Base-by-base conservation (phyloP, 1,140 invertebrate species). In the Achatina immaculata region DNA sequence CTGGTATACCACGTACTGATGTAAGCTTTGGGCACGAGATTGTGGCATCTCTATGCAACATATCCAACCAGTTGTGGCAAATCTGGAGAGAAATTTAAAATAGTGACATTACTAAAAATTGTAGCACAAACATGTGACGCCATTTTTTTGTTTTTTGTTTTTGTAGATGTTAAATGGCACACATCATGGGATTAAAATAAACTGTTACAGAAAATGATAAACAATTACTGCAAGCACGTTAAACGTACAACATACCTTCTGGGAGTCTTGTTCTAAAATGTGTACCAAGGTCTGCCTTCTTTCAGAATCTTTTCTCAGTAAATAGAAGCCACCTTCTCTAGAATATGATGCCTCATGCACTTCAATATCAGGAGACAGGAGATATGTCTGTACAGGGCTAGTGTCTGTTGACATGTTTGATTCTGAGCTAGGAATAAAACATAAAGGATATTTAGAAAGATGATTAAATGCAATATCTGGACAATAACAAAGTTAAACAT, bases 301-400 rank as follows among this genome's bases (percentile, higher is more conserved):
- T 91, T 99, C 98, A 7, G 97, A 98, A 88, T 99, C 98, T 90
- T 99, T 99, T 90, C 99, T 98, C 11, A 99, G 92, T 72, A 99
- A 91, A 92, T 98, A 99, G 90, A 99, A 99, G 0, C 96, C 96
- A 89, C 87, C 85, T 28, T 90, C 87, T 55, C 80, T 66, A n/a
- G 75, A 85, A 4, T 78, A 80, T 0, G 83, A 78, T 55, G 83
- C 83, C 69, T 88, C 86, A 19, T 86, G 85, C 21, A 86, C 83
- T 21, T 85, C 86, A n/a, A 86, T 86, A 55, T 90, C 89, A 0
- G 88, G 86, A 0, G 88, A 86, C 43, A 89, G 81, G 11, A 87
- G 84, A 38, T 87, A 87, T 16, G 82, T 86, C 82, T 38, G 85
- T 79, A 77, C 84, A 84, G 69, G 84, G 82, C 76, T 83, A 38